Base-by-base conservation (phyloP, 2,797 vertebrate genomes). In the Peromyscus aztecus region DNA sequence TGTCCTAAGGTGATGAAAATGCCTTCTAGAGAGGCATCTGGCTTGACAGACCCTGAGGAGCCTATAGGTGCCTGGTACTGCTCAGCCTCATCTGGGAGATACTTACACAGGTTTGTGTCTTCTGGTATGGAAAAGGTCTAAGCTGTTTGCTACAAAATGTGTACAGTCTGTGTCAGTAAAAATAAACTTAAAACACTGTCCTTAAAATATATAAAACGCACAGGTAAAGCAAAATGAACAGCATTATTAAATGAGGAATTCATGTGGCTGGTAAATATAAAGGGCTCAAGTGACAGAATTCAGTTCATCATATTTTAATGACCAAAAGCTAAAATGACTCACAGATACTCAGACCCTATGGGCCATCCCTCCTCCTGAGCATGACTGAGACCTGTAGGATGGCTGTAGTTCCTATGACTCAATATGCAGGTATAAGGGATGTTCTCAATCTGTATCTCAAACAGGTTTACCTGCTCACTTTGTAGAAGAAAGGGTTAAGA, bases 11-110 rank as follows among this genome's bases (percentile, higher is more conserved):
- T 34, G 19, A 61, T 4, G 63, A 40, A 12, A 4, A 13, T 6
- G 17, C 4, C 34, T 27, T 37, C 34, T 6, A 21, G 24, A 3
- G 29, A 46, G 23, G 13, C 37, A 27, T 78, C 34, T 67, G 61
- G 31, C 14, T 2, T 31, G 13, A 34, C 1, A 11, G n/a, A 7
- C 52, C 4, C 7, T 0, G 12, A 59, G 37, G 19, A 4, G 5
- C 4, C 16, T 17, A 14, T 4, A n/a, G 34, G 46, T 31, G 1
- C 1, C 46, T 40, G 1, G 34, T 14, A 90, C 49, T 52, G 17
- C 11, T 71, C 14, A 40, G 2, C 11, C 61, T 75, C 24, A 2
- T 55, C 14, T 23, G 43, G 0, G 4, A 23, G 34, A 17, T n/a
- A 49, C 34, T n/a, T 24, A 4, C 67, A 77, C 19, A 85, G 40